phyloP scores from a whole-genome alignment of 2,797 vertebrate genomes.

The Triplophysa bombifrons region DNA sequence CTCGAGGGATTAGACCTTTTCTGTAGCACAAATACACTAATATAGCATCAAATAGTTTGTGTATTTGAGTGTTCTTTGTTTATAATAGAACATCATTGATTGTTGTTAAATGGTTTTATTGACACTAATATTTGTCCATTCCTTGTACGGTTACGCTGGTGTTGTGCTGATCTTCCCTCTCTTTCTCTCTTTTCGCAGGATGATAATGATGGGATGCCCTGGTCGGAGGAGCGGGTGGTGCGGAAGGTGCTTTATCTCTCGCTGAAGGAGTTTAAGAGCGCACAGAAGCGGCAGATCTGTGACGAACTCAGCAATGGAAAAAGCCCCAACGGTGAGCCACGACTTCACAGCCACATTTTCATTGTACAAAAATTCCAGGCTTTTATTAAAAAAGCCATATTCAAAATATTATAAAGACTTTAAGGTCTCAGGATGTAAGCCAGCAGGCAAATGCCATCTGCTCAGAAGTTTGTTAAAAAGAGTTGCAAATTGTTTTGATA shows the following conservation, averaged over 20 bases:
- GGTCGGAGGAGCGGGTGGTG: conserved; percentile 98
- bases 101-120: background rate
- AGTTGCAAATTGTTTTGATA: background rate
- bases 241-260: conserved; percentile 99
- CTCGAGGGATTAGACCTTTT: conserved; percentile 38
- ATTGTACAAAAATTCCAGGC: background rate
- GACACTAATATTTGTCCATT: background rate
- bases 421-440: background rate
- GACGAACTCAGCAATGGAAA: conserved; percentile 84
- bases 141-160: background rate
- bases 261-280: conserved; percentile 97
- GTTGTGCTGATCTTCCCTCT: conserved; percentile 17
- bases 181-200: conserved; percentile 78
- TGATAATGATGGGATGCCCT: conserved; percentile 99
- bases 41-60: no score
- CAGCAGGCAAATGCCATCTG: background rate
- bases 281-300: conserved; percentile 93
- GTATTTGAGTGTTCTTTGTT: no score
- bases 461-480: no score
- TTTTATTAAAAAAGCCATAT: background rate
- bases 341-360: background rate
- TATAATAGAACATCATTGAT: background rate
- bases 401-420: background rate
- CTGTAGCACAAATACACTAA: no score
- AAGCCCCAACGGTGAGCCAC: conserved; percentile 85